phyloP scores from a whole-genome alignment of 2,888 invertebrate species.

The Mesoligia furuncula region DNA sequence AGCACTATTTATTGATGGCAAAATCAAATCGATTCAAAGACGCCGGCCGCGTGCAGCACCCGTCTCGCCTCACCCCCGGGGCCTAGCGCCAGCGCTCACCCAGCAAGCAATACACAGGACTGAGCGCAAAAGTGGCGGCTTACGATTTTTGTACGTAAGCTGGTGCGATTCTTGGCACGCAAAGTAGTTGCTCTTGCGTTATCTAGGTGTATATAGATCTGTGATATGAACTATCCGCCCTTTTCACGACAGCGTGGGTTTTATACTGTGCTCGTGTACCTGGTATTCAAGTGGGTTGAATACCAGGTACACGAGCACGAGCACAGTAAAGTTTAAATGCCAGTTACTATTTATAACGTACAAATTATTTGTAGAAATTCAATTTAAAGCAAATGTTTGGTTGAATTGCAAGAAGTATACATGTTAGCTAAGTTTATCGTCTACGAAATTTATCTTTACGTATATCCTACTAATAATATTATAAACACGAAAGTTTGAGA shows the following conservation, averaged over 20 bases:
- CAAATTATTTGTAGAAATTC: neutral
- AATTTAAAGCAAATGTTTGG: constrained; percentile 6
- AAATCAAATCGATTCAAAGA: too few relatives aligned
- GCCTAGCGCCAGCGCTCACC: too few relatives aligned
- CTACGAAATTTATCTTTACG: neutral
- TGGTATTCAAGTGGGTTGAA: neutral
- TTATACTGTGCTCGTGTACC: neutral
- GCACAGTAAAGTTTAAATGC: constrained; percentile 11
- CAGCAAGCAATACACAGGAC: too few relatives aligned
- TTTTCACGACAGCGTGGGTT: neutral
- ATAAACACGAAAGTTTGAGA: too few relatives aligned
- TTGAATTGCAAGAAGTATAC: neutral
- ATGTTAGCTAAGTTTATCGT: neutral
- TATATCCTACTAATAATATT: neutral
- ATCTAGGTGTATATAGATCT: too few relatives aligned
- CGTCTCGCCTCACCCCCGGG: too few relatives aligned
- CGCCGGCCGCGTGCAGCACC: too few relatives aligned
- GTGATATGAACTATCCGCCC: neutral
- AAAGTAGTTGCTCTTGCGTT: too few relatives aligned
- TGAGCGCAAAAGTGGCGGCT: too few relatives aligned
- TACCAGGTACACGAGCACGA: neutral
- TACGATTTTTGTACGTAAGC: too few relatives aligned
- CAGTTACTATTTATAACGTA: neutral
- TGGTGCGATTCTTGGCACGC: too few relatives aligned
- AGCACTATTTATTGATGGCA: too few relatives aligned